Percentiles rank a stretch among this genome's conserved stretches.
These are phyloP conservation scores for Neuroscelio doddi DNA, from an alignment of 2,888 invertebrate genomes.

Conservation along the genomic window DNA sequence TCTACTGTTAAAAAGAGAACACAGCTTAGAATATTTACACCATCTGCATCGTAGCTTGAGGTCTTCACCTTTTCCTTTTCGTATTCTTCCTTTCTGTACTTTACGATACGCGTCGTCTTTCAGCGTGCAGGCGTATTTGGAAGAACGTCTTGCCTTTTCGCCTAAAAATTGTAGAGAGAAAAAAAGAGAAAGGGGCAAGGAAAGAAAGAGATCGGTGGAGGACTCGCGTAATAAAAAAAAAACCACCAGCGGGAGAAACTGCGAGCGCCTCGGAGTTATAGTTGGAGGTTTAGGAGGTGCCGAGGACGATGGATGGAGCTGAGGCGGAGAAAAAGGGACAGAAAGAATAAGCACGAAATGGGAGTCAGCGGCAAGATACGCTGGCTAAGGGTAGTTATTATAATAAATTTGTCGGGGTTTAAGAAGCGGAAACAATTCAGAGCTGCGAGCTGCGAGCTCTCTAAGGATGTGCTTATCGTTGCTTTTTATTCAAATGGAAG, in stretches of 20 bases:
- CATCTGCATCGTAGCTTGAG: too few species aligned
- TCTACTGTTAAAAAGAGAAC: too few species aligned
- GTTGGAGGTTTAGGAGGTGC: constrained; percentile 46
- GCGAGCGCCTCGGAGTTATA: constrained; percentile 19
- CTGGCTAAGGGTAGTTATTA: constrained; percentile 70
- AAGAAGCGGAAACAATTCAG: constrained; percentile 72
- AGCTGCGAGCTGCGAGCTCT: constrained; percentile 67
- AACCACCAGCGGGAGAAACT: neutral
- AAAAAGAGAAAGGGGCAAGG: constrained; percentile 3
- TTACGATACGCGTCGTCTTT: neutral
- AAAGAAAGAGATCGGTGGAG: constrained; percentile 21
- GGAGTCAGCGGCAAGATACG: constrained; percentile 57
- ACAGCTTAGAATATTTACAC: too few species aligned
- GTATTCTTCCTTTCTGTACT: too few species aligned
- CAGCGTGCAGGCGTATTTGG: neutral
- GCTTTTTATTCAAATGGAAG: constrained; percentile 71
- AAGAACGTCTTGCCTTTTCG: too few species aligned
- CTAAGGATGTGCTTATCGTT: constrained; percentile 71
- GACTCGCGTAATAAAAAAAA: constrained; percentile 17
- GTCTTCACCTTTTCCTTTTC: too few species aligned
- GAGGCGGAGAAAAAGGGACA: constrained; percentile 33
- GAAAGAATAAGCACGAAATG: constrained; percentile 48
- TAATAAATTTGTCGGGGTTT: constrained; percentile 71
- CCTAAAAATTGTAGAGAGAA: constrained; percentile 2
- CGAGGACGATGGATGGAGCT: constrained; percentile 45